Evolutionary conservation across 2,797 vertebrate species (phyloP), one percentile per base, ranked within the genome.

Genomic region (Pseudochaenichthys georgianus): DNA sequence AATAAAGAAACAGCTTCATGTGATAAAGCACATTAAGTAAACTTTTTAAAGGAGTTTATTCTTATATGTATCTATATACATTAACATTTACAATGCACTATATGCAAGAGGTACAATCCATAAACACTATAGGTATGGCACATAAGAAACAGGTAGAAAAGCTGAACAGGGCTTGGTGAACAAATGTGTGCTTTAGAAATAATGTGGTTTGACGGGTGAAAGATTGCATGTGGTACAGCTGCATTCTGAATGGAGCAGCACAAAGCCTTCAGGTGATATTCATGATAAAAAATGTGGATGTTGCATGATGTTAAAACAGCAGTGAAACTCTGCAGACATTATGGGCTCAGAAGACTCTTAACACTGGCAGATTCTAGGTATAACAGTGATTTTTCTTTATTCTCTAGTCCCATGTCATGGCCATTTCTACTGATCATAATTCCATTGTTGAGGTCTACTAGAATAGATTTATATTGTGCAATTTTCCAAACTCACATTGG

Each of bases 1-100:
- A n/a, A 50, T 12, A 28, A 60, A 54, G n/a, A 58, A 21, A 55
- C 10, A 57, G 13, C n/a, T 50, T 17, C 3, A n/a, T 34, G 10
- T 38, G 19, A 17, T 15, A 63, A 11, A 41, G 42, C 38, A 78
- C 38, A 71, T 9, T 1, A 10, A 38, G 3, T 64, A 19, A 75
- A 52, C 48, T 31, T 87, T 90, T 90, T 57, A 74, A 80, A 75
- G 71, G 47, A 54, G 70, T 93, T 93, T 92, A 90, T 88, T 92
- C 89, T 76, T 68, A 80, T 90, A 88, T 84, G 88, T 75, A 74
- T 88, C 87, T 93, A 92, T 93, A 85, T 92, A 94, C 93, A 93
- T 74, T 57, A 87, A 92, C 84, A 94, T 94, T 91, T 92, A 94
- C 91, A 93, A 84, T 85, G 81, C 78, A 88, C 84, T 88, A 68